Evolutionary conservation across 1,140 invertebrate genomes (phyloP).

Genomic region (Arctopsyche grandis): DNA sequence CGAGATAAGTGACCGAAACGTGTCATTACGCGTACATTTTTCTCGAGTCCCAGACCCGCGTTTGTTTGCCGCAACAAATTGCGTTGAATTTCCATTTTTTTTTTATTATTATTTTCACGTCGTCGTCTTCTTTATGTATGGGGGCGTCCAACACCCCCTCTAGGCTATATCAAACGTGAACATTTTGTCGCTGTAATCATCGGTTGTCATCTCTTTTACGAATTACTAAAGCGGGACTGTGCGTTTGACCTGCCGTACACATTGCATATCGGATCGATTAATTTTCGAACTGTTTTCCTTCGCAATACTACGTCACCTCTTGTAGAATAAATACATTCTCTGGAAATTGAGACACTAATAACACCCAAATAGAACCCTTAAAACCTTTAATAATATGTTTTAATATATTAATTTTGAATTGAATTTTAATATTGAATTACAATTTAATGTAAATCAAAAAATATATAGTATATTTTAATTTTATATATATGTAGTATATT

Average conservation of each 20-base stretch:
- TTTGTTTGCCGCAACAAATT: slow-evolving; percentile 3
- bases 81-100: slow-evolving; percentile 44
- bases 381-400: no score
- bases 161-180: slow-evolving; percentile 32
- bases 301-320: no score
- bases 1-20: slow-evolving; percentile 37
- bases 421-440: no score
- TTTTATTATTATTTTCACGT: no score
- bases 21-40: slow-evolving; percentile 39
- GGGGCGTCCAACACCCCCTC: slow-evolving; percentile 2
- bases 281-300: not conserved
- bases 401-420: no score
- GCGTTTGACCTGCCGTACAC: slow-evolving; percentile 7
- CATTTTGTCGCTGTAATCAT: slow-evolving; percentile 46
- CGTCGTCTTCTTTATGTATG: slow-evolving; percentile 15
- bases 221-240: not conserved
- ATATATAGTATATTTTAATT: no score
- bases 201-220: slow-evolving; percentile 39
- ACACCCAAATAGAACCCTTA: no score
- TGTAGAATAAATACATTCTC: no score
- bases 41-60: slow-evolving; percentile 1
- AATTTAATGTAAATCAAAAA: no score
- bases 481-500: no score
- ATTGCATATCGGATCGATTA: not conserved
- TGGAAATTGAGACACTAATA: no score